Evolutionary conservation across 2,113 vertebrate species (phyloP).

Genomic region (Lycocorax pyrrhopterus): DNA sequence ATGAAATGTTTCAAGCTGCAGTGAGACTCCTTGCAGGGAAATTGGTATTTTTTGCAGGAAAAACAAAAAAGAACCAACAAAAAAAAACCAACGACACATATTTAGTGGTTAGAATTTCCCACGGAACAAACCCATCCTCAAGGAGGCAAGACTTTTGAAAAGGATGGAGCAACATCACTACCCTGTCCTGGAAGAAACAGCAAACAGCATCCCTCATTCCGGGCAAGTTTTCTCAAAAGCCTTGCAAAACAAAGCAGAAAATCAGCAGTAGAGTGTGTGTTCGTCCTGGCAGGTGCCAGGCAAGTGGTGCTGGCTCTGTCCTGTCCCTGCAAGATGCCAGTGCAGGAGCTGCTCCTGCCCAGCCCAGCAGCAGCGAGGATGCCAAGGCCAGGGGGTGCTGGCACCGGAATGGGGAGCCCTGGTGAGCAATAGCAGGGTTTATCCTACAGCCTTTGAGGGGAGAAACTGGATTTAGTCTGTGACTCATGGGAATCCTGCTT

Average conservation of each 20-base stretch:
- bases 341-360: background rate
- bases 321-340: background rate
- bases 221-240: background rate
- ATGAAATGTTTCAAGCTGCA: background rate
- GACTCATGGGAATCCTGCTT: background rate
- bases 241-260: background rate
- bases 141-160: background rate
- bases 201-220: background rate
- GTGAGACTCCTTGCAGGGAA: background rate
- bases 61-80: background rate
- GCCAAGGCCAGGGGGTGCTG: background rate
- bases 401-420: rapidly evolving
- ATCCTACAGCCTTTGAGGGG: background rate
- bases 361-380: background rate
- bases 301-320: background rate
- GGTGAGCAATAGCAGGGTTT: background rate
- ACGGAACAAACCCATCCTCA: rapidly evolving
- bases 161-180: background rate
- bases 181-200: background rate
- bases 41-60: background rate
- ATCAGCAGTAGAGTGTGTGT: background rate
- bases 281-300: background rate
- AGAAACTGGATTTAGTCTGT: background rate
- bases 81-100: background rate
- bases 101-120: background rate